These are phyloP conservation scores for Oxystoma pomonae DNA, from an alignment of 2,888 invertebrate species.

Conservation along the genomic window DNA sequence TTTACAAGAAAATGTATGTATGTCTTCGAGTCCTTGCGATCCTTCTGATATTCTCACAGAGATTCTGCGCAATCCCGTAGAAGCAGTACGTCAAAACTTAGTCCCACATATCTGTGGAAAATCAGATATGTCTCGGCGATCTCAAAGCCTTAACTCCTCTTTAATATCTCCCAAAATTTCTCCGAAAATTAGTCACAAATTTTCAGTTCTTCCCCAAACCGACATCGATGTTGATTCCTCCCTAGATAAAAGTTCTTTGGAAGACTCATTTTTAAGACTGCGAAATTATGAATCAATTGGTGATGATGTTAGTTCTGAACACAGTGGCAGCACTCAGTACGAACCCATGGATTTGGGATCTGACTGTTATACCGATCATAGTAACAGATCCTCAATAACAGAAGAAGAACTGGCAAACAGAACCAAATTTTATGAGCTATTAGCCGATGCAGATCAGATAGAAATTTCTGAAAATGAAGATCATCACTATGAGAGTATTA, in stretches of 20 bases:
- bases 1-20: too few relatives aligned
- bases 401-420: constrained; percentile 62
- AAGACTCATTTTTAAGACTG: constrained; percentile 63
- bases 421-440: constrained; percentile 69
- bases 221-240: constrained; percentile 55
- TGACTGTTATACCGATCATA: constrained; percentile 66
- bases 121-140: constrained; percentile 48
- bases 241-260: constrained; percentile 39
- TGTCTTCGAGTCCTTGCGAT: neutral
- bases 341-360: constrained; percentile 72
- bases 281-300: constrained; percentile 43
- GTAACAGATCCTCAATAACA: constrained; percentile 48
- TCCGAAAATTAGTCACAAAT: neutral
- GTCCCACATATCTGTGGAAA: constrained; percentile 76
- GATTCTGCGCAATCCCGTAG: constrained; percentile 67
- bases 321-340: constrained; percentile 64
- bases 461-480: constrained; percentile 65
- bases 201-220: constrained; percentile 56
- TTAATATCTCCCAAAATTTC: constrained; percentile 50
- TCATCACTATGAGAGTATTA: constrained; percentile 72
- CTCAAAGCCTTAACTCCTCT: constrained; percentile 51
- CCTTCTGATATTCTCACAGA: constrained; percentile 48
- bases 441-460: constrained; percentile 63
- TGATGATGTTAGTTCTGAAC: constrained; percentile 48
- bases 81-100: constrained; percentile 69